Percentiles rank a stretch among this genome's conserved stretches.
Conservation (phyloP, 2,888 invertebrate species). For the Aleiodes leptofemur region DNA sequence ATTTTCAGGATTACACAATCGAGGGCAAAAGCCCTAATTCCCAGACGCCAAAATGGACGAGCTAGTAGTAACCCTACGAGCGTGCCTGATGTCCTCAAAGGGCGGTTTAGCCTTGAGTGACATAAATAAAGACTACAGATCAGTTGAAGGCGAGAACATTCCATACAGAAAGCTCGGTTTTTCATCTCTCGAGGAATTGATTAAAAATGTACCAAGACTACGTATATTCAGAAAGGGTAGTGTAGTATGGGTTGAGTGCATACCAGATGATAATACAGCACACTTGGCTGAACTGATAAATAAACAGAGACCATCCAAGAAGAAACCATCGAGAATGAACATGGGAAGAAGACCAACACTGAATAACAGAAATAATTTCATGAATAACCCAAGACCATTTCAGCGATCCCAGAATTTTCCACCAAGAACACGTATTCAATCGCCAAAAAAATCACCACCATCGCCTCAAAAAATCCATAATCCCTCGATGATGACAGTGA, state of each 20-base stretch:
- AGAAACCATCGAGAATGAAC: constrained; percentile 2
- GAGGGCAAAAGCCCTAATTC: too few species aligned
- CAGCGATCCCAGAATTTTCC: not conserved
- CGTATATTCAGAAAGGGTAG: constrained; percentile 77
- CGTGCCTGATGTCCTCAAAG: constrained; percentile 77
- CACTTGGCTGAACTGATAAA: constrained; percentile 77
- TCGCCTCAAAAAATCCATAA: not conserved
- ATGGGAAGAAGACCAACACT: constrained; percentile 6
- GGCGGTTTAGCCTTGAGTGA: constrained; percentile 77
- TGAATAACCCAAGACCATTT: not conserved
- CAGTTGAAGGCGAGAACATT: constrained; percentile 80
- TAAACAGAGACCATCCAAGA: constrained; percentile 65
- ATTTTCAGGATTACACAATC: too few species aligned
- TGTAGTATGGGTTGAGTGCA: constrained; percentile 79
- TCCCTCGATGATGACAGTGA: not conserved
- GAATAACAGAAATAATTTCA: not conserved
- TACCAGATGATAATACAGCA: constrained; percentile 78
- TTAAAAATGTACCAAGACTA: constrained; percentile 79
- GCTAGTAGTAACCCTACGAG: constrained; percentile 75
- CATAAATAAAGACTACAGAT: constrained; percentile 80
- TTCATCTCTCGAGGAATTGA: constrained; percentile 78
- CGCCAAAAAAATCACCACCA: not conserved
- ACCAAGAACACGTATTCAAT: not conserved
- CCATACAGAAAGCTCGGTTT: constrained; percentile 81
- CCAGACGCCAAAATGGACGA: constrained; percentile 74